Percentiles rank a stretch among this genome's conserved stretches.
Conservation (phyloP, 2,888 invertebrate genomes). For the Chloroclystis v-ata region DNA sequence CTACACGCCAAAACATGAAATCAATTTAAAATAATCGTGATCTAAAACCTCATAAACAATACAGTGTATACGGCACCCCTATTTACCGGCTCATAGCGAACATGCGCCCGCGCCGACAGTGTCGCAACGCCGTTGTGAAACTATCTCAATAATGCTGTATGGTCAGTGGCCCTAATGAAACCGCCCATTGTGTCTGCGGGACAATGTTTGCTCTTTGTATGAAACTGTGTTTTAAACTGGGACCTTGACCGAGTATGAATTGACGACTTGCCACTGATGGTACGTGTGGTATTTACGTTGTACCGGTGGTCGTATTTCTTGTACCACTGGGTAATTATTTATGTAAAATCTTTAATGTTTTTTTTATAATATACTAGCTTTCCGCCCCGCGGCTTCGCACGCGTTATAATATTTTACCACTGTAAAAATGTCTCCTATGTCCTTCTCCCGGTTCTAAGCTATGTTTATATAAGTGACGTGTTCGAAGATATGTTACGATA, state of each 20-base stretch:
- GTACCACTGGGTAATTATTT: no score
- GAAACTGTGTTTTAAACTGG: constrained; percentile 15
- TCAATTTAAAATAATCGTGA: constrained; percentile 7
- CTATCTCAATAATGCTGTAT: constrained; percentile 45
- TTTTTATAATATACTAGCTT: no score
- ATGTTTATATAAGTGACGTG: no score
- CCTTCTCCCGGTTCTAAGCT: no score
- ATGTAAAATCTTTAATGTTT: no score
- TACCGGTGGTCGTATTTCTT: no score
- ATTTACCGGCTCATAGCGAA: constrained; percentile 31
- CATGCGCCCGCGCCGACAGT: constrained; percentile 34
- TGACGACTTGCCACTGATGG: constrained; percentile 5
- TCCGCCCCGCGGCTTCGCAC: no score
- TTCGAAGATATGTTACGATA: no score
- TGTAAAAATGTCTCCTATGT: no score
- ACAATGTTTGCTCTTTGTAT: constrained; percentile 18
- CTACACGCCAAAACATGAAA: not conserved
- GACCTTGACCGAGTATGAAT: constrained; percentile 18
- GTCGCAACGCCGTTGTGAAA: constrained; percentile 49
- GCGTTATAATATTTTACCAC: no score
- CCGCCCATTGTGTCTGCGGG: constrained; percentile 41
- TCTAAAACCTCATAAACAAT: constrained; percentile 9
- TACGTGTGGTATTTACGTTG: not conserved
- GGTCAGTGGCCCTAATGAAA: constrained; percentile 50
- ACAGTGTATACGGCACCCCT: constrained; percentile 15